Conservation (phyloP, 2,113 vertebrate species). For the Caracal caracal region DNA sequence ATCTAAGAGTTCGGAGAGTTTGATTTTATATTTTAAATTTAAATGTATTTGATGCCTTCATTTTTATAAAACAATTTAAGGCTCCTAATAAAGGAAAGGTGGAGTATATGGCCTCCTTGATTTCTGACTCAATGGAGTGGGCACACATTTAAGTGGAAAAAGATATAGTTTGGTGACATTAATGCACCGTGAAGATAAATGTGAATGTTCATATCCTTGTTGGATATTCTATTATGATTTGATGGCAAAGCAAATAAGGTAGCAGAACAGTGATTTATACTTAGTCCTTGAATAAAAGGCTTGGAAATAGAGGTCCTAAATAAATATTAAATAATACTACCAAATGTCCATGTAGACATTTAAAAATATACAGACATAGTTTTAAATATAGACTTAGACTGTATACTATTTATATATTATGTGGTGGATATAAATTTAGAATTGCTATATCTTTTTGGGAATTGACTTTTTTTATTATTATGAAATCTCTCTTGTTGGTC, state of each 20-base stretch:
- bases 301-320: neutral
- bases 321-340: slow-evolving; percentile 4
- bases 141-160: neutral
- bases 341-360: neutral
- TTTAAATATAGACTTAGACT: neutral
- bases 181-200: neutral
- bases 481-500: neutral
- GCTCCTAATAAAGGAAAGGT: neutral
- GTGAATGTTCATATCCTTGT: neutral
- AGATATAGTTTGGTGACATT: neutral
- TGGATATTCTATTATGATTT: neutral
- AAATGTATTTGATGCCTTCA: neutral
- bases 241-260: neutral
- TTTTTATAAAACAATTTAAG: neutral
- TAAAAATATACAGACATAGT: neutral
- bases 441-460: neutral
- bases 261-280: neutral
- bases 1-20: neutral
- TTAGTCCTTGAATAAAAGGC: neutral
- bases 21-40: neutral
- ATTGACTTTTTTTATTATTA: neutral
- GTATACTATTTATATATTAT: neutral
- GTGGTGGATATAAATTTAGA: neutral
- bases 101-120: neutral
- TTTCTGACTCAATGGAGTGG: neutral